Percentiles rank a stretch among this genome's conserved stretches.
These are phyloP conservation scores for Leucoraja ocellata DNA, from an alignment of 2,797 vertebrate genomes.

Conservation along the genomic window DNA sequence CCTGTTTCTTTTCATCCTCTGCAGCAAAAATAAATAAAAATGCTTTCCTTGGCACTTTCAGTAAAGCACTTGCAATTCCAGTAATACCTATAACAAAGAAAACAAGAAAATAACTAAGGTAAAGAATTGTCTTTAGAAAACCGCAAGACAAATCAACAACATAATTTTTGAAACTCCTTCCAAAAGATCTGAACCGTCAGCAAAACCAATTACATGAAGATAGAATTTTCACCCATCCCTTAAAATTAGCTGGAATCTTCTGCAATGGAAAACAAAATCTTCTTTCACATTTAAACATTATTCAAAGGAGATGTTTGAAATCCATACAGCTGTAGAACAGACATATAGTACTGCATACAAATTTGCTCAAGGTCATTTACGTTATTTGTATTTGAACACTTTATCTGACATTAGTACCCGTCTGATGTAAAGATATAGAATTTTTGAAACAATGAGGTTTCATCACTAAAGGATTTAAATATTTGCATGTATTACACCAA, in stretches of 20 bases:
- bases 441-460: background rate
- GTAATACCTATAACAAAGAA: constrained; percentile 27
- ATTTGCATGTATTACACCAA: background rate
- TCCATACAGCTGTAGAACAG: background rate
- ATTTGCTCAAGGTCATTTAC: background rate
- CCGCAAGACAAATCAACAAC: too few relatives aligned
- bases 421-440: background rate
- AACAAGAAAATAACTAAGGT: background rate
- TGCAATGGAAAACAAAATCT: background rate
- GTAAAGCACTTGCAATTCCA: background rate
- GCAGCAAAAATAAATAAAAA: constrained; percentile 1
- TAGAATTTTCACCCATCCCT: background rate
- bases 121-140: background rate
- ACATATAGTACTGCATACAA: background rate
- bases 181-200: background rate
- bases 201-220: background rate
- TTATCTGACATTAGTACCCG: background rate
- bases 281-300: background rate
- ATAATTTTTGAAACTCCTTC: background rate
- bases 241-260: background rate
- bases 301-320: background rate
- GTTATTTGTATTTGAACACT: background rate
- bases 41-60: background rate
- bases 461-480: background rate
- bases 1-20: background rate